Base-by-base conservation (phyloP, 2,888 invertebrate species). In the Venusia cambrica region DNA sequence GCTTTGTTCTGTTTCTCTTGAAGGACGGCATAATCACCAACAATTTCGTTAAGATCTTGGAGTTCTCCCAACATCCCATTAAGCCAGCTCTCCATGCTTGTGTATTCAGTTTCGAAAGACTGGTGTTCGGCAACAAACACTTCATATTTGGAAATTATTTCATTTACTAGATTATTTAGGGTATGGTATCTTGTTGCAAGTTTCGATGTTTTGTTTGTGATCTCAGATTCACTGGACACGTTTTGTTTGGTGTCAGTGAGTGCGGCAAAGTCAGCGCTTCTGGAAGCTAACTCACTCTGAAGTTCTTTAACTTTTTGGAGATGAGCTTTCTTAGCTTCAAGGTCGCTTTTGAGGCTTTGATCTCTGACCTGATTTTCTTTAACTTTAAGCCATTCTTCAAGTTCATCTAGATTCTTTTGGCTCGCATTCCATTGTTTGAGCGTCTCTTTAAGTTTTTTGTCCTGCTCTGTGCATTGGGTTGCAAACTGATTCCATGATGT, bases 301-400 rank as follows among this genome's bases (percentile, higher is more conserved):
- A 95, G 84, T 22, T 89, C 87, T 50, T 91, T 91, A 0, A 97
- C 85, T 70, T 94, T 95, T 32, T 92, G 90, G 30, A 96, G 80
- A 73, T 97, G 94, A 4, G 89, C 88, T 45, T 91, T 88, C 75
- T 98, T 98, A 1, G 95, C 91, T 51, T 94, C 94, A 14, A 95
- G 90, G 2, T 93, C 94, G 60, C 92, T 96, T 72, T 95, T 95
- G 1, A 97, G 88, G 49, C 95, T 94, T 73, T 96, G 96, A 67
- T 97, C 96, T 73, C 97, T 94, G 0, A 97, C 90, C 64, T 93
- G 92, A 26, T 90, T 90, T 76, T 98, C 97, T 63, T 94, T 94
- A 28, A 92, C 89, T 65, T 94, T 95, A 27, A 96, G 88, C 97
- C 97, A 98, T 25, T 90, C 89, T 58, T 93, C 94, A 1, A 97